Percentiles rank a stretch among this genome's conserved stretches.
Evolutionary conservation across 2,797 vertebrate genomes (phyloP).

Genomic region (Neosalanx taihuensis): DNA sequence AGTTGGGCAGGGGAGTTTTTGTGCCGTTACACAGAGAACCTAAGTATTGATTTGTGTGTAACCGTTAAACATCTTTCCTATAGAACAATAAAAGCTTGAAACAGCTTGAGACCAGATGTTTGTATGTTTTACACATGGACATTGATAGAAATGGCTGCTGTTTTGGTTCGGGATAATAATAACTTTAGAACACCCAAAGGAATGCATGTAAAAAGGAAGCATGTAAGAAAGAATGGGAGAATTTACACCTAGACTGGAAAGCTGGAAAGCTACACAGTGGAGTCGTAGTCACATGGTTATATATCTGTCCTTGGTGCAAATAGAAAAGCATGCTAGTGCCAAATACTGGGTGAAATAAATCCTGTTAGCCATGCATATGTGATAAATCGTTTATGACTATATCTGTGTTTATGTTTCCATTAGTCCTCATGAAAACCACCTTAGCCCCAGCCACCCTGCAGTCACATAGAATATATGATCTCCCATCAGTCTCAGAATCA

Average conservation of each 20-base stretch:
- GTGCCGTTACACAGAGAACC: too few relatives aligned
- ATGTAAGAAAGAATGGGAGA: slow-evolving; percentile 47
- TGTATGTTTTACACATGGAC: background rate
- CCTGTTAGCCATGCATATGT: slow-evolving; percentile 28
- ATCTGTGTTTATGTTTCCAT: slow-evolving; percentile 21
- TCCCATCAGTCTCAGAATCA: background rate
- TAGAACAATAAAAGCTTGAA: background rate
- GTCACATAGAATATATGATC: slow-evolving; percentile 1
- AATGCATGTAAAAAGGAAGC: slow-evolving; percentile 27
- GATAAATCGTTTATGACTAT: slow-evolving; percentile 14
- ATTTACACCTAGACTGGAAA: slow-evolving; percentile 44
- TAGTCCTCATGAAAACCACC: slow-evolving; percentile 16
- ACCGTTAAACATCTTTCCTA: too few relatives aligned
- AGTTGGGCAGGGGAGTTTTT: background rate
- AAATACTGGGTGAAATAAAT: slow-evolving; percentile 31
- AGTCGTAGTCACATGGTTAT: slow-evolving; percentile 26
- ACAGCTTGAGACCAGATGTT: background rate
- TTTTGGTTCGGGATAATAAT: background rate
- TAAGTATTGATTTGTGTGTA: too few relatives aligned
- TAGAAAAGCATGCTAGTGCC: slow-evolving; percentile 32
- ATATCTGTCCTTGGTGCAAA: slow-evolving; percentile 44
- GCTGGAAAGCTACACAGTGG: slow-evolving; percentile 31
- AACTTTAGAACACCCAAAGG: slow-evolving; percentile 47
- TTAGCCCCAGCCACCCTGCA: background rate
- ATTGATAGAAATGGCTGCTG: background rate